A percentile compares a stretch with the other conserved stretches of the same genome.
Conservation (phyloP, 2,113 vertebrate species). For the Toxotes jaculatrix region DNA sequence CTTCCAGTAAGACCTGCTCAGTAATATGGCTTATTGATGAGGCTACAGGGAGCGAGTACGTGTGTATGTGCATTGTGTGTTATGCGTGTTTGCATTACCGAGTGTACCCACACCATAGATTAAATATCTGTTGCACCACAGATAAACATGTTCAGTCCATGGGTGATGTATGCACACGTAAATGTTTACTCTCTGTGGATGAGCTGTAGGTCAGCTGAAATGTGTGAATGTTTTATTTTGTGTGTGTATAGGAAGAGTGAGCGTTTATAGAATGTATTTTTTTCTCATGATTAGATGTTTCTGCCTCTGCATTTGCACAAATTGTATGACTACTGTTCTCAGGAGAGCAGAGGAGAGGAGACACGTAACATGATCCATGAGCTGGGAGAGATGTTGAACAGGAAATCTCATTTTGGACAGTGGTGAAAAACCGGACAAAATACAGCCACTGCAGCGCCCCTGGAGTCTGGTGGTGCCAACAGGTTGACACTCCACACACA, state of each 20-base stretch:
- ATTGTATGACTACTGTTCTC: neutral
- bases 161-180: slow-evolving; percentile 40
- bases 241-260: neutral
- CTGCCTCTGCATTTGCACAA: neutral
- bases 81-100: slow-evolving; percentile 46
- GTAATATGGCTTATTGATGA: slow-evolving; percentile 79
- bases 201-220: neutral
- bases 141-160: slow-evolving; percentile 53
- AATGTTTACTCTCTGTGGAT: slow-evolving; percentile 44
- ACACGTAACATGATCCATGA: slow-evolving; percentile 13
- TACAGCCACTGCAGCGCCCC: slow-evolving; percentile 31
- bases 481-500: slow-evolving; percentile 27
- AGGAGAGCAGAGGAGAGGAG: neutral
- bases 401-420: slow-evolving; percentile 46
- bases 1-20: slow-evolving; percentile 74
- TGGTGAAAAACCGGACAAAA: slow-evolving; percentile 48
- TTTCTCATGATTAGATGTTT: neutral
- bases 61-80: slow-evolving; percentile 6
- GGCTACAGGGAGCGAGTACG: slow-evolving; percentile 54
- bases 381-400: slow-evolving; percentile 18
- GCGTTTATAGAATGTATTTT: neutral
- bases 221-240: neutral
- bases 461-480: slow-evolving; percentile 51
- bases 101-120: slow-evolving; percentile 29
- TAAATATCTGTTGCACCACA: slow-evolving; percentile 47